Conservation (phyloP, 1,140 invertebrate species). For the Aphaenogaster rudis region DNA sequence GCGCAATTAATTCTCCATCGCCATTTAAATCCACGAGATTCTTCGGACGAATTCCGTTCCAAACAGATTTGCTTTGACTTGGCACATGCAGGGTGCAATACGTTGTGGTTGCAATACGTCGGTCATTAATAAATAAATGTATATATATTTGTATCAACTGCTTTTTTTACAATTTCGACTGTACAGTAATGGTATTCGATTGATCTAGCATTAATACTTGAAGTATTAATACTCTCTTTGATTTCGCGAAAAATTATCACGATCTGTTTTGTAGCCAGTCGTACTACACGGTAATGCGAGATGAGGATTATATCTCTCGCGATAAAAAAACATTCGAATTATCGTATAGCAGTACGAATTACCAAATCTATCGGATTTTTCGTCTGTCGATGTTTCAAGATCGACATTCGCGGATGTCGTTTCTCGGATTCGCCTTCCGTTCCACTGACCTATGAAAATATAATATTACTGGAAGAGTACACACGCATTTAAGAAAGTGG, state of each 20-base stretch:
- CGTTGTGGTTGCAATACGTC: background rate
- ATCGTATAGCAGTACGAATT: background rate
- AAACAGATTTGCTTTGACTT: background rate
- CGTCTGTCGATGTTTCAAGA: background rate
- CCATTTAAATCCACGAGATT: background rate
- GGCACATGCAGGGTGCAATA: background rate
- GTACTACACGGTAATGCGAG: background rate
- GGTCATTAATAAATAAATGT: background rate
- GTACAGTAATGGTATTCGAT: background rate
- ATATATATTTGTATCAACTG: background rate
- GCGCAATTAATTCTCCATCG: background rate
- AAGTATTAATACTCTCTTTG: background rate
- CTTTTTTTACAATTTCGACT: background rate
- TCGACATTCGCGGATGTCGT: too few relatives aligned
- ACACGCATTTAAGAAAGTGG: constrained; percentile 68
- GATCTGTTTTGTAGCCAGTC: background rate
- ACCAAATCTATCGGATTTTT: background rate
- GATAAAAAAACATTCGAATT: background rate
- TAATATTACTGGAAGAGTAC: constrained; percentile 22
- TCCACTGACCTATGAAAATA: constrained; percentile 63
- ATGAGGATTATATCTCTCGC: background rate
- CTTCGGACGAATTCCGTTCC: background rate
- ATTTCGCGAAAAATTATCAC: background rate
- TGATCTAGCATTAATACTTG: background rate
- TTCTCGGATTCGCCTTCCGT: background rate